Base-by-base conservation (phyloP, 2,888 invertebrate genomes). In the Epistrophe eligans region DNA sequence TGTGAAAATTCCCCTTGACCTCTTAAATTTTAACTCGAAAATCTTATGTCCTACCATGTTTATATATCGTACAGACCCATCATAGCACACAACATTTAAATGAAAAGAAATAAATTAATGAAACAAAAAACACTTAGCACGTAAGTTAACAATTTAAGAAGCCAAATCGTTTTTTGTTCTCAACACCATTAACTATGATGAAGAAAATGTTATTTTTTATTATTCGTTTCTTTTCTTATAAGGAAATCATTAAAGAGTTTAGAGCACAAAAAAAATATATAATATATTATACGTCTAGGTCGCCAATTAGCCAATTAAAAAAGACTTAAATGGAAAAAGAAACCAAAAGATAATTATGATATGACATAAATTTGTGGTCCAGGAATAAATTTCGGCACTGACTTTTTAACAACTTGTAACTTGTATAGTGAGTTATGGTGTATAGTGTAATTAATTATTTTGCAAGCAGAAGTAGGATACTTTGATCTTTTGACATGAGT, bases 141-240 rank as follows among this genome's bases (percentile, higher is more conserved):
- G 79, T 66, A 66, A 38, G 76, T 45, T 60, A 58, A 76, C 76
- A 79, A 79, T 77, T 84, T 67, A 60, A 66, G 66, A 76, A 84
- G 72, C 45, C 79, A 62, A 80, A 77, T 77, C 57, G 40, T 67
- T 72, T n/a, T 84, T 80, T 52, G 17, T 62, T 79, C 60, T 35
- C 40, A 58, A 57, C 40, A 8, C 55, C 62, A 62, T 62, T 62
- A 73, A 58, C 35, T 9, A n/a, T n/a, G n/a, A n/a, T n/a, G 55
- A 43, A n/a, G 45, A 13, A 76, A 76, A 50, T 40, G 38, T 28
- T 32, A 43, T 28, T 40, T 45, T 67, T 50, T 67, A 17, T 32
- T 67, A 13, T 64, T 55, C 55, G 11, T 57, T 66, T 15, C 48
- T 40, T 17, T 73, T 19, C 60, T 73, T 74, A 60, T 60, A 74